Percentiles rank a stretch among this genome's conserved stretches.
phyloP scores from a whole-genome alignment of 2,888 invertebrate genomes.

The Omphaloscelis lunosa region DNA sequence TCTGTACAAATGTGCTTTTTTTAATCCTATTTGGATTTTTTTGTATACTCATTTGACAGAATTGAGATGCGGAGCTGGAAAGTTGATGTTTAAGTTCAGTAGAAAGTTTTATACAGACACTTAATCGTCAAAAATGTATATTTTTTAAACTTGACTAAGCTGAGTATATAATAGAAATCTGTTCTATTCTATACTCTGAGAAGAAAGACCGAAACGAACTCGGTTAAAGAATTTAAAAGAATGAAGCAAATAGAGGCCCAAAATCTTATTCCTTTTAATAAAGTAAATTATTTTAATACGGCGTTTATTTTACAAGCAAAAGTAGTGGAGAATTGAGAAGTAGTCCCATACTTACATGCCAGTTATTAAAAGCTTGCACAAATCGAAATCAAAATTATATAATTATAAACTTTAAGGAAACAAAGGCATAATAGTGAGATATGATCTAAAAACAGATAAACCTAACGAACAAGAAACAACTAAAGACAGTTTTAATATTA shows the following conservation, averaged over 20 bases:
- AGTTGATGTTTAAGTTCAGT: neutral
- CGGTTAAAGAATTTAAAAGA: neutral
- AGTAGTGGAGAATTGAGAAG: neutral
- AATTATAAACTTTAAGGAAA: no score
- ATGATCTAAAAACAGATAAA: constrained; percentile 43
- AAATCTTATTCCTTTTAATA: neutral
- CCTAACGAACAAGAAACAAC: constrained; percentile 16
- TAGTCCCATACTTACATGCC: no score
- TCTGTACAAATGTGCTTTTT: neutral
- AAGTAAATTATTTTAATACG: neutral
- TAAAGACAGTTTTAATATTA: constrained; percentile 41
- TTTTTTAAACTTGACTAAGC: no score
- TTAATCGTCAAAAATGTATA: neutral
- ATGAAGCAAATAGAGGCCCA: no score
- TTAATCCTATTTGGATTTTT: neutral
- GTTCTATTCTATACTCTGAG: no score
- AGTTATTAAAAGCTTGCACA: neutral
- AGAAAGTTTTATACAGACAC: neutral
- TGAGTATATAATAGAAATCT: no score
- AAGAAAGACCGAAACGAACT: neutral
- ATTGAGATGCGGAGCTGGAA: neutral
- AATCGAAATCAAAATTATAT: constrained; percentile 30
- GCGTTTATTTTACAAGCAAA: neutral
- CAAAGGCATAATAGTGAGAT: constrained; percentile 26
- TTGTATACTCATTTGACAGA: neutral